Evolutionary conservation across 2,113 vertebrate genomes (phyloP).

Genomic region (Fulmarus glacialis): DNA sequence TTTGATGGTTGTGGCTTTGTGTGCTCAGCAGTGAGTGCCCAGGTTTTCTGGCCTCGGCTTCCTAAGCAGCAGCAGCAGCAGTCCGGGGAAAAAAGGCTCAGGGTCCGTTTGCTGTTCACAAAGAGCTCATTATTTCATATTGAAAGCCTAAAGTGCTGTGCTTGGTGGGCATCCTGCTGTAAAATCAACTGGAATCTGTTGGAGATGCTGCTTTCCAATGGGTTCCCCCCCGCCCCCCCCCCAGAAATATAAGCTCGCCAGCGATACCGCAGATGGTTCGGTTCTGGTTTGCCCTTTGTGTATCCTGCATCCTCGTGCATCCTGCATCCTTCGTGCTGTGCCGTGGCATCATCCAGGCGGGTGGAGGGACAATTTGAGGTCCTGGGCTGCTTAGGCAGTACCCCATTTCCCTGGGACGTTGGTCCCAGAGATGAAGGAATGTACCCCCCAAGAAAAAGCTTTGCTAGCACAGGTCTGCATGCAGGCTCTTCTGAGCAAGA

Average conservation of each 20-base stretch:
- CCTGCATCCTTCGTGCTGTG: background rate
- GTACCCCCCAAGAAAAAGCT: background rate
- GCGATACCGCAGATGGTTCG: fast-evolving
- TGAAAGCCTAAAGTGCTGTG: background rate
- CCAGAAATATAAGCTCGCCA: background rate
- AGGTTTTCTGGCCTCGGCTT: background rate
- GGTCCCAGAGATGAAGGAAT: background rate
- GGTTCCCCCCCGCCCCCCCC: too few species aligned
- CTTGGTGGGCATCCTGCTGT: background rate
- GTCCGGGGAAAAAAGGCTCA: background rate
- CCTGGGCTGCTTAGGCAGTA: background rate
- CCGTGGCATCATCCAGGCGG: fast-evolving
- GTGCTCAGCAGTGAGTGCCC: fast-evolving
- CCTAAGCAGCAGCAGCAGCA: background rate
- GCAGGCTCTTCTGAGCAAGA: background rate
- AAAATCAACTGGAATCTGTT: background rate
- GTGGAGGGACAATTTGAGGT: background rate
- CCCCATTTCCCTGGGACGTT: background rate
- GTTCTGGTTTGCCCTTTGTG: background rate
- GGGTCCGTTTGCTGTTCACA: background rate
- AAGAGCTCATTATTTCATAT: fast-evolving
- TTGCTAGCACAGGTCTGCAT: background rate
- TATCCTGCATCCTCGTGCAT: too few species aligned
- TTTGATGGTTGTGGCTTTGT: background rate
- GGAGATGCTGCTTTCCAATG: background rate